Percentiles rank a stretch among this genome's conserved stretches.
These are phyloP conservation scores for Dermolepida albohirtum DNA, from an alignment of 2,888 invertebrate genomes.

Conservation along the genomic window DNA sequence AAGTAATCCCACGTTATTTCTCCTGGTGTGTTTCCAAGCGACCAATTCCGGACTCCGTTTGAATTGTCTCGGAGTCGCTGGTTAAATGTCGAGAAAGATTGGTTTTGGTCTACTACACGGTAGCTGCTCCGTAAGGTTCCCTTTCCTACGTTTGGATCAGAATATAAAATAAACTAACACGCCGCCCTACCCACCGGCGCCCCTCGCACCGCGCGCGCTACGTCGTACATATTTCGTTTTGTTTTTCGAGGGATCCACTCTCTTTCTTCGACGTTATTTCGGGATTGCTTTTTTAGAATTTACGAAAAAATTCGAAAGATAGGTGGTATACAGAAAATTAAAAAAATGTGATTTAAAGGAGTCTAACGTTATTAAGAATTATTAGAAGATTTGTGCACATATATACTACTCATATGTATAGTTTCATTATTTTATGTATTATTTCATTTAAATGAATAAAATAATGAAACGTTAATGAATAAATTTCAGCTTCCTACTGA, in stretches of 20 bases:
- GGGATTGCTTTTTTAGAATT: slow-evolving; percentile 56
- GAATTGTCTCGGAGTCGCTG: slow-evolving; percentile 8
- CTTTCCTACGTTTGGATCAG: slow-evolving; percentile 63
- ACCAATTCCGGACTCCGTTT: slow-evolving; percentile 48
- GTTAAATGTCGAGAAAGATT: slow-evolving; percentile 8
- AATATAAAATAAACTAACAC: slow-evolving; percentile 66
- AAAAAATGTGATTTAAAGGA: no score
- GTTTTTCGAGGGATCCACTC: slow-evolving; percentile 60
- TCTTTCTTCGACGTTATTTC: slow-evolving; percentile 61
- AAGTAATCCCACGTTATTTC: slow-evolving; percentile 67
- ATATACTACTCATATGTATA: no score
- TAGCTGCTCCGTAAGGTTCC: slow-evolving; percentile 58
- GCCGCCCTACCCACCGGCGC: slow-evolving; percentile 41
- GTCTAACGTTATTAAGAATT: no score
- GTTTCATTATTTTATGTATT: no score
- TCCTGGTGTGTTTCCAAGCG: slow-evolving; percentile 63
- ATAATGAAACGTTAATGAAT: no score
- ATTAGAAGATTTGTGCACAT: no score
- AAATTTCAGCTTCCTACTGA: no score
- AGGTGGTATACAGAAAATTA: not conserved
- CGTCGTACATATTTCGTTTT: slow-evolving; percentile 61
- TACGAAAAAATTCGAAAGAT: slow-evolving; percentile 49
- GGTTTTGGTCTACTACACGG: slow-evolving; percentile 52
- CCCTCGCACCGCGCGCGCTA: slow-evolving; percentile 11
- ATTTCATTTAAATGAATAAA: no score